Conservation (phyloP, 2,797 vertebrate genomes). For the Karalla daura region DNA sequence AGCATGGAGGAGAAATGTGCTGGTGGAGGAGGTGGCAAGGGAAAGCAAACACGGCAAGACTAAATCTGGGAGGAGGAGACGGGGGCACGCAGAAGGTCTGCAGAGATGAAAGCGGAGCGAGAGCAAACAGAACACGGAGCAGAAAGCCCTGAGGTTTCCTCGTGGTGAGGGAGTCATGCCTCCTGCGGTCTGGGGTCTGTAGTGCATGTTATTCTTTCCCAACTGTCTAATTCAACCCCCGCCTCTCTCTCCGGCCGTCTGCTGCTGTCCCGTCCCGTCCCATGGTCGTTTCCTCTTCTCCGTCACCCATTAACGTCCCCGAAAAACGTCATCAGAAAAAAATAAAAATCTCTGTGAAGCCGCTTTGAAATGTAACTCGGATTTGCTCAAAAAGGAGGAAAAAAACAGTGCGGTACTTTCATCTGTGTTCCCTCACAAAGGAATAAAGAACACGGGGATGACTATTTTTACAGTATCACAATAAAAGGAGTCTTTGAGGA, state of each 20-base stretch:
- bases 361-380: background rate
- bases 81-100: conserved; percentile 8
- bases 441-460: background rate
- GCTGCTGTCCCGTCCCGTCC: conserved; percentile 12
- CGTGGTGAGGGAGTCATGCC: conserved; percentile 63
- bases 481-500: background rate
- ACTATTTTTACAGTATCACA: background rate
- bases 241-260: conserved; percentile 27
- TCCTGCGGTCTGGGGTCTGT: conserved; percentile 71
- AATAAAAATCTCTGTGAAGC: background rate
- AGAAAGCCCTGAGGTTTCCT: conserved; percentile 65
- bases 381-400: conserved; percentile 3
- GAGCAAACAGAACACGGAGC: conserved; percentile 47
- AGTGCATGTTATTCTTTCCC: conserved; percentile 68
- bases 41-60: conserved; percentile 1
- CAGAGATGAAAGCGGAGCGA: conserved; percentile 33
- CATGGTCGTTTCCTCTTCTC: conserved; percentile 25
- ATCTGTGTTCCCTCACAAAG: background rate
- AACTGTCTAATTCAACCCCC: conserved; percentile 51
- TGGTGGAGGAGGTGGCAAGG: background rate
- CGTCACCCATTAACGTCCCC: conserved; percentile 1
- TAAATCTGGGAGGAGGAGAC: conserved; percentile 1
- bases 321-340: conserved; percentile 6
- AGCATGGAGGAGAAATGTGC: conserved; percentile 1
- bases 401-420: background rate